Percentiles rank a stretch among this genome's conserved stretches.
These are phyloP conservation scores for Yponomeuta cagnagella DNA, from an alignment of 2,888 invertebrate species.

Conservation along the genomic window DNA sequence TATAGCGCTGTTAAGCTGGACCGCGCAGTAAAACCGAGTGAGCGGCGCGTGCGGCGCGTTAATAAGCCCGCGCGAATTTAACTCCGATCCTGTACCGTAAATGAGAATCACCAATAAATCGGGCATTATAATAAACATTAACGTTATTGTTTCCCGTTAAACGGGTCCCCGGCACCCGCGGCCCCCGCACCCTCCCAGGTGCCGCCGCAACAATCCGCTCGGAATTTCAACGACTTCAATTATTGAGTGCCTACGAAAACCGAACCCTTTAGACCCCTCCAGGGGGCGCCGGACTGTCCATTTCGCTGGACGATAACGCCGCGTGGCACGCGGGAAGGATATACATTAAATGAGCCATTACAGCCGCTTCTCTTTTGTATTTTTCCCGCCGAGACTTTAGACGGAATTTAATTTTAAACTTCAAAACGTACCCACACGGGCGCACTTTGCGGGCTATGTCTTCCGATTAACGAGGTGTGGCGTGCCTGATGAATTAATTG, in stretches of 20 bases:
- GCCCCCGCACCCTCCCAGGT: slow-evolving; percentile 40
- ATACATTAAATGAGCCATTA: slow-evolving; percentile 54
- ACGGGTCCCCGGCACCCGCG: slow-evolving; percentile 27
- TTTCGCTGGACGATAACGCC: slow-evolving; percentile 61
- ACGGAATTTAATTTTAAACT: slow-evolving; percentile 42
- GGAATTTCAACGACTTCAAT: slow-evolving; percentile 74
- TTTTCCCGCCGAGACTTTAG: slow-evolving; percentile 30
- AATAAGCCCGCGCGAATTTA: slow-evolving; percentile 58
- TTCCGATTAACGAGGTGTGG: slow-evolving; percentile 8
- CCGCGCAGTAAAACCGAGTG: slow-evolving; percentile 54
- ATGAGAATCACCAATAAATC: slow-evolving; percentile 70
- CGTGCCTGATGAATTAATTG: background rate
- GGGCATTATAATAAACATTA: slow-evolving; percentile 71
- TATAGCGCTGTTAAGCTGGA: slow-evolving; percentile 51
- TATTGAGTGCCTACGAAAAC: slow-evolving; percentile 69
- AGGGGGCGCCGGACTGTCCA: slow-evolving; percentile 63
- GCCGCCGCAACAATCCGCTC: slow-evolving; percentile 62
- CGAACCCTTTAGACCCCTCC: slow-evolving; percentile 65
- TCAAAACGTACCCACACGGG: slow-evolving; percentile 23
- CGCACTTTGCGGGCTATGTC: slow-evolving; percentile 15
- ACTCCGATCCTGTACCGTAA: slow-evolving; percentile 51
- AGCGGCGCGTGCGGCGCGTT: slow-evolving; percentile 48
- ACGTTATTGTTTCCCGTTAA: slow-evolving; percentile 67
- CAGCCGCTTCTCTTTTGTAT: slow-evolving; percentile 38
- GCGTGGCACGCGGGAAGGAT: slow-evolving; percentile 44